These are phyloP conservation scores for Osmoderma eremita DNA, from an alignment of 2,888 invertebrate genomes.

Conservation along the genomic window DNA sequence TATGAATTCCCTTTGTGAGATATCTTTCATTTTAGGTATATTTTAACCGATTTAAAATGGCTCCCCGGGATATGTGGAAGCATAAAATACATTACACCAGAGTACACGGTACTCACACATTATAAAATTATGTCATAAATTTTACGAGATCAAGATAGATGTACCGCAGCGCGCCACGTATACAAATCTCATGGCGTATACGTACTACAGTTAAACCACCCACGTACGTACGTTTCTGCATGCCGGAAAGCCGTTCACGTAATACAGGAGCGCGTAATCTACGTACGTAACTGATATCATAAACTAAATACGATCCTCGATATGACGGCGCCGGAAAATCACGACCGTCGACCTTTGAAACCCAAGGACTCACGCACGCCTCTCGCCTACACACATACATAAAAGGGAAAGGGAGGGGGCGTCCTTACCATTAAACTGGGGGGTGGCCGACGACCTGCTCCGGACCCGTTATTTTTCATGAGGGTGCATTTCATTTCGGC, in stretches of 20 bases:
- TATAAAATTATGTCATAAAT: constrained; percentile 30
- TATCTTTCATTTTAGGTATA: no score
- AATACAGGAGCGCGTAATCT: constrained; percentile 47
- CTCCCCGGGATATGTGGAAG: no score
- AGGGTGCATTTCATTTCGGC: constrained; percentile 56
- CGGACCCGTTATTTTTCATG: constrained; percentile 57
- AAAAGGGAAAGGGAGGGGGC: constrained; percentile 47
- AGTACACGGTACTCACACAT: constrained; percentile 2
- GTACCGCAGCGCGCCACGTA: not conserved
- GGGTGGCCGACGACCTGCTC: constrained; percentile 11
- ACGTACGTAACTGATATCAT: constrained; percentile 48
- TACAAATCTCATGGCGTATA: not conserved
- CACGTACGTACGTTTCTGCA: constrained; percentile 33
- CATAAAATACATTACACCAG: no score
- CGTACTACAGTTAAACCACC: constrained; percentile 10
- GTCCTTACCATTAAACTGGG: constrained; percentile 54
- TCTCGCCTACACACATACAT: constrained; percentile 53
- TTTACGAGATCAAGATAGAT: constrained; percentile 11
- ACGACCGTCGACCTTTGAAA: constrained; percentile 52
- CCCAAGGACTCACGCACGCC: constrained; percentile 50
- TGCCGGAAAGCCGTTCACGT: constrained; percentile 43
- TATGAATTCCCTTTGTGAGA: no score
- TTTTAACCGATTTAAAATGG: no score
- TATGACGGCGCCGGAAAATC: constrained; percentile 45
- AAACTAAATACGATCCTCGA: constrained; percentile 48